Base-by-base conservation (phyloP, 2,888 invertebrate species). In the Cryptophagus acutangulus region DNA sequence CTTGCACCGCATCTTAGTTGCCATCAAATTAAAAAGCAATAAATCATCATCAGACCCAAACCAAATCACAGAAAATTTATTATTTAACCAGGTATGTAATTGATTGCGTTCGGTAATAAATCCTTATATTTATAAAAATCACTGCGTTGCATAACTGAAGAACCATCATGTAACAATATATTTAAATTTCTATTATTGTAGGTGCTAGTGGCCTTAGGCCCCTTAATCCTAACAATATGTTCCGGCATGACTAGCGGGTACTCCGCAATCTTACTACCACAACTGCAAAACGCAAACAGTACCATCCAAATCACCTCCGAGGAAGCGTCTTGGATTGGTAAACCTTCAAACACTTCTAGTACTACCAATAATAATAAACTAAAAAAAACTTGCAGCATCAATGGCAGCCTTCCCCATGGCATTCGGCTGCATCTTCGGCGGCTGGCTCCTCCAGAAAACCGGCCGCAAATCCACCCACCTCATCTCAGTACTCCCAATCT, bases 331-430 rank as follows among this genome's bases (percentile, higher is more conserved):
- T 80, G 80, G 79, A 78, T 81, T 55, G 80, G 79, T 77, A 53
- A 9, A 20, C 6, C 9, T 6, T 20, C 9, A 5, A 20, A 10
- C 12, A 33, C n/a, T 9, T 31, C 12, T 3, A 24, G 2, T 48
- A 42, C 39, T 4, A 4, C 5, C 29, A n/a, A 6, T 10, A 29
- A 29, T 4, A 29, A 6, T 13, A 6, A 29, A 33, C 13, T 24
- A 35, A 37, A 9, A 34, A 16, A 9, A 4, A 15, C 20, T 20
- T 72, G 40, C 72, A 75, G 81, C 82, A 43, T 75, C 79, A 17
- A 75, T 79, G 70, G 76, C 79, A 13, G 76, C 78, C 0, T 63
- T 82, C 1, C 77, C 80, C 0, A 79, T 82, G 80, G 77, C 77
- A 1, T 70, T 76, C 1, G 81, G 81, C 1, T 79, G 81, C 48